Base-by-base conservation (phyloP, 2,888 invertebrate genomes). In the Pterobdella sp. region DNA sequence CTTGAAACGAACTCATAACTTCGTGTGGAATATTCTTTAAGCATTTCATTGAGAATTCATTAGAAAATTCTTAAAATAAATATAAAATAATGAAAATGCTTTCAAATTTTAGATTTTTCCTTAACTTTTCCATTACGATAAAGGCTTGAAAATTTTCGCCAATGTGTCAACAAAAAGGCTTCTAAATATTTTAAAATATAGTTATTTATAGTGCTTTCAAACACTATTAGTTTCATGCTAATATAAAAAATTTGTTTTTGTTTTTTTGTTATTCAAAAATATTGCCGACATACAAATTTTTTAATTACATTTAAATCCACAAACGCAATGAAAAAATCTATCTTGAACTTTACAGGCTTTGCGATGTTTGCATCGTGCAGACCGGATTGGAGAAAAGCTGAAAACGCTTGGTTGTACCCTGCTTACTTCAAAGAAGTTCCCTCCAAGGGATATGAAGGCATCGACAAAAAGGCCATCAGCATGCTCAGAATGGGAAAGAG, bases 401-500 rank as follows among this genome's bases (percentile, higher is more conserved):
- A 26, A 56, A 22, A n/a, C 10, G n/a, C n/a, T 26, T 35, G 31
- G 3, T 65, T 4, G 34, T 34, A n/a, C 26, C 35, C 32, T 29
- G 7, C 14, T 63, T 10, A 7, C 60, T 22, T 3, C 60, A 56
- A 18, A 4, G 60, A 56, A 31, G 65, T 29, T 34, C 4, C 65
- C 31, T 71, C n/a, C 63, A 71, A 35, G 71, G 63, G 35, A 31
- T 22, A n/a, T 7, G 63, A 71, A 35, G 71, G 32, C 7, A 63
- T 32, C 34, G 32, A 31, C 22, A 74, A 74, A 32, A 65, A 71
- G 35, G 74, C 74, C 35, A 65, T 74, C 36, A 65, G 74, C 31
- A 74, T 74, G 74, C 56, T 74, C 22, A 56, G 74, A 37, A 74
- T 74, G 74, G 74, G 74, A 35, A 64, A 70, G 49, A 42, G 29